phyloP scores from a whole-genome alignment of 1,140 invertebrate species.

The Drosophila pseudoobscura region DNA sequence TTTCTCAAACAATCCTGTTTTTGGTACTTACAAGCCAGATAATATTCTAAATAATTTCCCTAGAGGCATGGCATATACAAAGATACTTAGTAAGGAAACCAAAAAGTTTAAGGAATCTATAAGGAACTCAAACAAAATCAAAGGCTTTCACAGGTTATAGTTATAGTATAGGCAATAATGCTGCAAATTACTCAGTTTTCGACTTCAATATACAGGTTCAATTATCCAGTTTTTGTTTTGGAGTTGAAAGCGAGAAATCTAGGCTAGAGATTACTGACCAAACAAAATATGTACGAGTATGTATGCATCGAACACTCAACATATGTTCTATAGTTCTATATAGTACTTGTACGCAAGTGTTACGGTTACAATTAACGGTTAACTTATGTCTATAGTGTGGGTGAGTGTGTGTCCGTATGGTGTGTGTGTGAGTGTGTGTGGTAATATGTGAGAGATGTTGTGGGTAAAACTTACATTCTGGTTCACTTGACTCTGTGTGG shows the following conservation, averaged over 20 bases:
- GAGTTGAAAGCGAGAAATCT: constrained; percentile 9
- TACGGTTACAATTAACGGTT: constrained; percentile 37
- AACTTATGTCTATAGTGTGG: constrained; percentile 1
- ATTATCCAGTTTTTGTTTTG: constrained; percentile 11
- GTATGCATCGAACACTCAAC: constrained; percentile 55
- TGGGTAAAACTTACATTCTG: constrained; percentile 83
- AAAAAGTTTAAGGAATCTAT: constrained; percentile 21
- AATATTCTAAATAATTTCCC: constrained; percentile 3
- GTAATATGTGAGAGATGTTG: constrained; percentile 73
- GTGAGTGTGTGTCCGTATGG: constrained; percentile 3
- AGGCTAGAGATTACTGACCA: constrained; percentile 28
- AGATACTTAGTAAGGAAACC: constrained; percentile 9
- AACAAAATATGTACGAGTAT: constrained; percentile 4
- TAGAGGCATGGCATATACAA: constrained; percentile 8
- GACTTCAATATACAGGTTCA: constrained; percentile 25
- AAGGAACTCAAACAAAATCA: constrained; percentile 33
- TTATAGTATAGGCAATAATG: neutral
- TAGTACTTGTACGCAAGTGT: constrained; percentile 33
- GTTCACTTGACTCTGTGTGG: constrained; percentile 83
- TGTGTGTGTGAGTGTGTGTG: constrained; percentile 15
- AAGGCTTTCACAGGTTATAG: neutral
- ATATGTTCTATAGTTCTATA: constrained; percentile 47
- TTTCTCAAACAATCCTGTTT: too few relatives aligned
- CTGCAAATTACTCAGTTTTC: constrained; percentile 16
- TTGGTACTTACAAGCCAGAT: too few relatives aligned